Evolutionary conservation across 2,797 vertebrate genomes (phyloP), one percentile per base, ranked within the genome.

Genomic region (Menidia menidia): DNA sequence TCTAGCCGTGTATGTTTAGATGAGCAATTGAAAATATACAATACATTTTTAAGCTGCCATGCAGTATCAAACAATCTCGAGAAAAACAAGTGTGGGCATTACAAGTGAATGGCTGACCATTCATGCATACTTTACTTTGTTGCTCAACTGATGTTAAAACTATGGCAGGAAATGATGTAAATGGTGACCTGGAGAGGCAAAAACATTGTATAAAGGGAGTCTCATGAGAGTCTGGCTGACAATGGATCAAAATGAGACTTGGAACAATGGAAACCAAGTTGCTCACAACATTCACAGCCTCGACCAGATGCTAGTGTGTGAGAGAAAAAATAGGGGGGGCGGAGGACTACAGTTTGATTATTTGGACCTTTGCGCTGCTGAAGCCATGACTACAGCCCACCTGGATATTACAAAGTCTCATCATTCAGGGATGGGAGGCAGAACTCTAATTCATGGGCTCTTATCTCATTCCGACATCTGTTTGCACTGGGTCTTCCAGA

Each of bases 381-480:
- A 54, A 89, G 83, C 89, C 92, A 92, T 91, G 90, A 91, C 89
- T 92, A 89, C 53, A 32, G 80, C 89, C 93, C 93, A 94, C 92
- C 92, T 94, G 92, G 90, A 89, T 80, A 65, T 89, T 91, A 84
- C 81, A 89, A 86, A 88, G 80, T 68, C 85, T 83, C 84, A 83
- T 91, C 86, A 77, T 80, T 79, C 63, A 71, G 71, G 68, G 73
- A 82, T 84, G 85, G 82, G 82, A 83, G 86, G 77, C 81, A 87
- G 77, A 89, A 87, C 80, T 84, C 78, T 74, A 79, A 81, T 80
- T 87, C 82, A 72, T 43, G 56, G 51, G 58, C 80, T 88, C 86
- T 94, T 94, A 95, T 95, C 94, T 92, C 88, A 86, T 86, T 82
- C 84, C 77, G 85, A 93, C 93, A 95, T 95, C 94, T 95, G 94